Percentiles rank a stretch among this genome's conserved stretches.
phyloP scores from a whole-genome alignment of 1,140 invertebrate genomes.

The Andricus grossulariae region DNA sequence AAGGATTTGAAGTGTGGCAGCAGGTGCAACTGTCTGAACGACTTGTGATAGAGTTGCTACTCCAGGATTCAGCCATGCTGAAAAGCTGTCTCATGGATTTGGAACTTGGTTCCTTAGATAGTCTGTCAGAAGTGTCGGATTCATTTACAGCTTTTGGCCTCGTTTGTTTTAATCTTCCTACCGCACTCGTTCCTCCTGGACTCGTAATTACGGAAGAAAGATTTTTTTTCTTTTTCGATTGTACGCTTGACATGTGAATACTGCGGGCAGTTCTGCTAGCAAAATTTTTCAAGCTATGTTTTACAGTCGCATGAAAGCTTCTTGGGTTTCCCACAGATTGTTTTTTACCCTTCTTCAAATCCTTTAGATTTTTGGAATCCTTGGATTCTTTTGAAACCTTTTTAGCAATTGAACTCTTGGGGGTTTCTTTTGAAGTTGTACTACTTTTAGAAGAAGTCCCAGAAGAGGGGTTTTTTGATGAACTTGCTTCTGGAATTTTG shows the following conservation, averaged over 20 bases:
- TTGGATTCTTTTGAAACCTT: not conserved
- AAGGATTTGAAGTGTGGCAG: slow-evolving; percentile 45
- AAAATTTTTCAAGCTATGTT: not conserved
- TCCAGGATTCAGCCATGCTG: slow-evolving; percentile 58
- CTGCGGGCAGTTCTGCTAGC: not conserved
- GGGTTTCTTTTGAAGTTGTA: not conserved
- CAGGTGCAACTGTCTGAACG: slow-evolving; percentile 59
- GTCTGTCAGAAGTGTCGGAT: not conserved
- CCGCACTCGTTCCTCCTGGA: not conserved
- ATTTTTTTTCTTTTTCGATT: slow-evolving; percentile 1
- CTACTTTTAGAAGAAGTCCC: not conserved
- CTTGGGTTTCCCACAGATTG: not conserved
- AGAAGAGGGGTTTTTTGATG: not conserved
- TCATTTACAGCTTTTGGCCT: not conserved
- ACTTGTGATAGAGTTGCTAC: slow-evolving; percentile 56
- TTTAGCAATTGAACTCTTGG: not conserved
- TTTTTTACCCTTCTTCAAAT: not conserved
- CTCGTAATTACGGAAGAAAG: not conserved
- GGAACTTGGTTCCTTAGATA: slow-evolving; percentile 36
- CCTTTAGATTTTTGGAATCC: not conserved
- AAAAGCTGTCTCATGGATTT: slow-evolving; percentile 56
- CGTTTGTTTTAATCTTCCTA: not conserved
- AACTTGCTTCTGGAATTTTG: slow-evolving; percentile 31
- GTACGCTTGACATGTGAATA: not conserved
- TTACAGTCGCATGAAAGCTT: not conserved